Evolutionary conservation across 2,888 invertebrate genomes (phyloP), one percentile per base, ranked within the genome.

Genomic region (Eledone cirrhosa): DNA sequence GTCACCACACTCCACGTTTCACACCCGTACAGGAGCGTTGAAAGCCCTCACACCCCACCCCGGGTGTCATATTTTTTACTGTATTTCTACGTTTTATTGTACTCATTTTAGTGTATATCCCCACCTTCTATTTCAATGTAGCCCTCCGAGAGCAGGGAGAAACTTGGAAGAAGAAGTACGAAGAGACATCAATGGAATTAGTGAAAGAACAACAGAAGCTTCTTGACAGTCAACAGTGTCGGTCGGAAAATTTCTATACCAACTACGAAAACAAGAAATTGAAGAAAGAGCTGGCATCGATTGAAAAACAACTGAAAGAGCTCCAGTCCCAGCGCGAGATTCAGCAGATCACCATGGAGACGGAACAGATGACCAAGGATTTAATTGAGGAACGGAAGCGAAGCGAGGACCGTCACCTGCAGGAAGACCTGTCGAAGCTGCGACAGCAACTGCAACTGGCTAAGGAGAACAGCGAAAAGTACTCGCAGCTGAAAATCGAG

Each of bases 361-460:
- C 69, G 3, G 33, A 69, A 13, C 14, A 29, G 22, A 69, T 69
- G 69, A 69, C 69, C 0, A 69, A 69, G 22, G 41, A 69, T 11
- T n/a, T 69, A 11, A 69, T 69, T 19, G 69, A 69, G 8, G 69
- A 69, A 31, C 69, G 69, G 1, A 69, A 69, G 69, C 31, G n/a
- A 27, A 69, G 69, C 14, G 69, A 69, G 22, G 69, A 69, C 19
- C 69, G 41, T 8, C 69, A 69, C 22, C 69, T 69, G 7, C 69
- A 41, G 5, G 69, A 33, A 13, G 69, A 69, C 22, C 11, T 69
- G 78, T 81, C 83, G 48, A 80, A 69, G 0, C 77, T 87, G 74
- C 81, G 85, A 19, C 80, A 82, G 27, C 84, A 87, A 80, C 80
- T 88, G 75, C 81, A 82, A 29, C 81, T 84, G 53, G 84, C 85